These are phyloP conservation scores for Galaxias olidus DNA, from an alignment of 2,797 vertebrate species.

Conservation along the genomic window DNA sequence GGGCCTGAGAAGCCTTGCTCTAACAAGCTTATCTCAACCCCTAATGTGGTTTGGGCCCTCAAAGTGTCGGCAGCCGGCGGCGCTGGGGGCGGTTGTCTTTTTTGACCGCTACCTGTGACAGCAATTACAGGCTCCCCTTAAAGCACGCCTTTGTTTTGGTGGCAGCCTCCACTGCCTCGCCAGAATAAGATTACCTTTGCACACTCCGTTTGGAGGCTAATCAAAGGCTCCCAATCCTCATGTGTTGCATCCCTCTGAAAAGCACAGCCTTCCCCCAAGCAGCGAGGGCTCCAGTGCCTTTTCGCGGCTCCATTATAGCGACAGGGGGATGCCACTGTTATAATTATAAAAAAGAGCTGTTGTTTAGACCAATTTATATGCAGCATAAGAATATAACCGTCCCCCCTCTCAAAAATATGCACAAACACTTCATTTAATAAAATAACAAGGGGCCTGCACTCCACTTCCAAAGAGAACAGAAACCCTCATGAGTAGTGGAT, in stretches of 20 bases:
- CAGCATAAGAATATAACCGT: conserved; percentile 12
- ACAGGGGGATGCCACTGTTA: conserved; percentile 28
- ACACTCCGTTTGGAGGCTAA: conserved; percentile 60
- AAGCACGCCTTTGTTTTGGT: conserved; percentile 67
- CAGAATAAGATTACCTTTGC: conserved; percentile 65
- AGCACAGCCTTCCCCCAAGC: conserved; percentile 22
- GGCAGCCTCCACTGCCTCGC: conserved; percentile 58
- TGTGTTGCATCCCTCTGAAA: conserved; percentile 55
- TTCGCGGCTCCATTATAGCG: conserved; percentile 26
- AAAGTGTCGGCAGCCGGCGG: conserved; percentile 54
- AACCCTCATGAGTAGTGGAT: conserved; percentile 47
- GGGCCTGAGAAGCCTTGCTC: conserved; percentile 47
- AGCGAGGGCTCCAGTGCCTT: conserved; percentile 24
- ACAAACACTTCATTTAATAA: neutral
- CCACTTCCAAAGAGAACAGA: conserved; percentile 17
- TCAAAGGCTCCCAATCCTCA: conserved; percentile 59
- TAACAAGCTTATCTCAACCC: conserved; percentile 72
- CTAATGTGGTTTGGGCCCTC: conserved; percentile 68
- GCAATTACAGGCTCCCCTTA: conserved; percentile 71
- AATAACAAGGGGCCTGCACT: conserved; percentile 2
- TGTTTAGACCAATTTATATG: conserved; percentile 34
- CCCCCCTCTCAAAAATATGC: conserved; percentile 12
- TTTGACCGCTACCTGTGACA: conserved; percentile 74
- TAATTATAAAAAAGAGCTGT: conserved; percentile 30
- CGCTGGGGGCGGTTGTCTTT: conserved; percentile 60